Conservation (phyloP, 2,113 vertebrate genomes). For the Carlito syrichta region DNA sequence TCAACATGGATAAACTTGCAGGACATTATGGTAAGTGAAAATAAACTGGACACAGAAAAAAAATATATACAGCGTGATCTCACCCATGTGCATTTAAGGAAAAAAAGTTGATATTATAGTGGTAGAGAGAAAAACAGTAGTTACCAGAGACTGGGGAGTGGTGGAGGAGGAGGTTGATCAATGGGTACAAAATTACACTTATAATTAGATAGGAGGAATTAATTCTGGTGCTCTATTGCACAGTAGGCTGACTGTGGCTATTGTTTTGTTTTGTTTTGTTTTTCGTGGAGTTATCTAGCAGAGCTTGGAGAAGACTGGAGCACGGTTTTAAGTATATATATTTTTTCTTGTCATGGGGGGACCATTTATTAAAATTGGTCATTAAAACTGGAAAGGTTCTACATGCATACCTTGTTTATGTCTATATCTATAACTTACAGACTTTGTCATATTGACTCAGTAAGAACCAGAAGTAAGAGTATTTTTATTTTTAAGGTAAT, state of each 20-base stretch:
- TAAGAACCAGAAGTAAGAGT: background rate
- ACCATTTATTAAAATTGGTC: background rate
- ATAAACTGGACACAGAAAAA: background rate
- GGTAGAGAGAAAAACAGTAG: background rate
- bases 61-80: background rate
- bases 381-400: background rate
- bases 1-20: background rate
- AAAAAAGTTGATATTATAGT: background rate
- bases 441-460: background rate
- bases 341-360: background rate
- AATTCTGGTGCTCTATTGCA: background rate
- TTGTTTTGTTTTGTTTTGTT: no score
- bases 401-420: background rate
- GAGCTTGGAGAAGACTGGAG: background rate
- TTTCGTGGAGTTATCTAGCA: background rate
- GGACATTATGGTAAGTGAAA: background rate
- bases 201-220: background rate
- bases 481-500: slow-evolving; percentile 1
- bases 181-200: background rate
- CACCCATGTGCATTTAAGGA: background rate
- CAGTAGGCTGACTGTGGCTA: background rate
- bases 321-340: background rate
- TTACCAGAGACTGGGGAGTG: background rate
- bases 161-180: background rate
- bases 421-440: background rate